Conservation (phyloP, 2,113 vertebrate genomes). For the Salminus brasiliensis region DNA sequence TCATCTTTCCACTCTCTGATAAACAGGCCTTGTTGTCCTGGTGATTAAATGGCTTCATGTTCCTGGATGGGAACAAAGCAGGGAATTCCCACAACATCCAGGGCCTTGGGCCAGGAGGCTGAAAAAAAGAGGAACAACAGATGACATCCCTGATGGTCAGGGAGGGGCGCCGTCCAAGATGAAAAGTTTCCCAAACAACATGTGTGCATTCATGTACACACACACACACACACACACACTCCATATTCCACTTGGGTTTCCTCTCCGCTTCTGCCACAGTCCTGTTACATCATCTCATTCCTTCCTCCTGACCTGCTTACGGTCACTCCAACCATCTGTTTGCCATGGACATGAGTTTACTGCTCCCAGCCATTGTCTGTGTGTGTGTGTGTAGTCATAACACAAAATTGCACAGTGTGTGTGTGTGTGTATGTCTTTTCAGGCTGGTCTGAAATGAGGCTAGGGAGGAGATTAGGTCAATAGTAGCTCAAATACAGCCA, state of each 20-base stretch:
- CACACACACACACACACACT: background rate
- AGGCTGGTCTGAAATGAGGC: background rate
- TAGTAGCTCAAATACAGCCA: background rate
- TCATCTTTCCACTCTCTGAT: background rate
- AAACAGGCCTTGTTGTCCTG: background rate
- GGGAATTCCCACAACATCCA: conserved; percentile 42
- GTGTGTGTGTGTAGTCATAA: conserved; percentile 27
- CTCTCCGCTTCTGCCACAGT: background rate
- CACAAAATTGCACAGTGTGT: background rate
- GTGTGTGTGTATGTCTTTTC: background rate
- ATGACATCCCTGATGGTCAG: conserved; percentile 26
- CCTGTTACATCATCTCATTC: conserved; percentile 35
- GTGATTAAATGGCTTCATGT: background rate
- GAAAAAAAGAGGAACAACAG: conserved; percentile 22
- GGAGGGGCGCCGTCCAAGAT: background rate
- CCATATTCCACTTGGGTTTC: conserved; percentile 4
- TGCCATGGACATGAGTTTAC: background rate
- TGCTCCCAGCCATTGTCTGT: background rate
- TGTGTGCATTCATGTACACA: conserved; percentile 4
- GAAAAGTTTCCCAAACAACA: conserved; percentile 41
- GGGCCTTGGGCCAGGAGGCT: conserved; percentile 23
- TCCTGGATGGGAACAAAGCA: conserved; percentile 18
- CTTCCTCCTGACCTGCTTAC: conserved; percentile 39
- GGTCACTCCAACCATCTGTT: background rate
- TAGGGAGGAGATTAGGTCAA: conserved; percentile 9